Evolutionary conservation across 2,113 vertebrate species (phyloP).

Genomic region (Malurus cyaneus): DNA sequence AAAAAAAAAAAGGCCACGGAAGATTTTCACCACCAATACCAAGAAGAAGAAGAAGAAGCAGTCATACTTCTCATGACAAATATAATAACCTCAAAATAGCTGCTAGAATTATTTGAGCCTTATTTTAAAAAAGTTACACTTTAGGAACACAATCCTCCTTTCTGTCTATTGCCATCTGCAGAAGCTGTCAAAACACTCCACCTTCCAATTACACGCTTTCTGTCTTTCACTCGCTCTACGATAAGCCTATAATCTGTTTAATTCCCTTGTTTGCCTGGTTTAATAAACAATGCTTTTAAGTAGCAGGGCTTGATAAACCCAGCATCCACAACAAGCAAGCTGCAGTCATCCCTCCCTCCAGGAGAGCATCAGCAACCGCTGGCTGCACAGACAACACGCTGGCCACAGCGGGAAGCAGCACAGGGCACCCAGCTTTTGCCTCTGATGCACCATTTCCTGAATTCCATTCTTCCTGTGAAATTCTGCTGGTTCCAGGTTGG

Average conservation of each 20-base stretch:
- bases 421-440: neutral
- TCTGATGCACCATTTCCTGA: neutral
- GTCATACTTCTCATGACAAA: neutral
- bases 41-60: neutral
- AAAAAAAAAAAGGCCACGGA: neutral
- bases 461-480: neutral
- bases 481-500: neutral
- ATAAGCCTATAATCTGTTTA: conserved; percentile 58
- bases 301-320: neutral
- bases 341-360: neutral
- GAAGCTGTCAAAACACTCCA: conserved; percentile 61
- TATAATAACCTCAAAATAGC: neutral
- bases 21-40: neutral
- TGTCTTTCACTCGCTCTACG: conserved; percentile 13
- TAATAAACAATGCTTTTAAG: conserved; percentile 49
- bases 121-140: conserved; percentile 22
- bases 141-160: conserved; percentile 3
- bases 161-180: conserved; percentile 33
- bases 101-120: neutral
- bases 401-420: neutral
- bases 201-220: conserved; percentile 25
- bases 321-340: neutral
- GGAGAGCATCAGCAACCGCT: neutral
- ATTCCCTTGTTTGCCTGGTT: conserved; percentile 42
- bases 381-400: fast-evolving